Base-by-base conservation (phyloP, 1,140 invertebrate species). In the Drosophila rufa region DNA sequence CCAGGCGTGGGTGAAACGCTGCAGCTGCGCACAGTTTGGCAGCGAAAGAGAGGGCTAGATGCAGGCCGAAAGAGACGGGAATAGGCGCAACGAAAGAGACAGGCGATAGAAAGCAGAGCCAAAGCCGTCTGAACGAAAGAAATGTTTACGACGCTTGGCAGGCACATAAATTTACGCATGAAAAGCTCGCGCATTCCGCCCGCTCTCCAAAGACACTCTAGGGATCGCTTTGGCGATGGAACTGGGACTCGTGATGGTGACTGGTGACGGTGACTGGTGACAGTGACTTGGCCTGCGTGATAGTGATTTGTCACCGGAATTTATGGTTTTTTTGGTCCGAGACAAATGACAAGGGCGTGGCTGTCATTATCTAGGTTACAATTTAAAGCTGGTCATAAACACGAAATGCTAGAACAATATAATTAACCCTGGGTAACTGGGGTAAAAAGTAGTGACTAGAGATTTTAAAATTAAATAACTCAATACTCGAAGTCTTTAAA, bases 81-180 rank as follows among this genome's bases (percentile, higher is more conserved):
- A 57, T 22, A 19, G 17, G 45, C 45, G 11, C 17, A 46, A 9
- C 45, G 45, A 46, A 46, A 46, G 19, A 47, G 45, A 47, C 19
- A 19, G 76, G 57, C 68, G 61, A 83, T 80, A 87, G 83, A 83
- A 89, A 89, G 83, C 84, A 77, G 68, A 58, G 66, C 65, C 67
- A 69, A 65, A 73, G 69, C 69, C 53, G 53, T 40, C 53, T 80
- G 61, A 38, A 70, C 17, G 74, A 84, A 75, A 86, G 83, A 82
- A 86, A 82, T 89, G 84, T 87, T 87, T 87, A 89, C 84, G 84
- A 87, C 68, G 80, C 80, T 73, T 83, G 80, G 60, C 80, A 87
- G 84, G 77, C 84, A 87, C 78, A 87, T 87, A 89, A 89, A 87
- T 87, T 87, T 89, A 87, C 84, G 84, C 84, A 87, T 84, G 84